A percentile compares a stretch with the other conserved stretches of the same genome.
phyloP scores from a whole-genome alignment of 2,113 vertebrate species.

The Salvelinus fontinalis region DNA sequence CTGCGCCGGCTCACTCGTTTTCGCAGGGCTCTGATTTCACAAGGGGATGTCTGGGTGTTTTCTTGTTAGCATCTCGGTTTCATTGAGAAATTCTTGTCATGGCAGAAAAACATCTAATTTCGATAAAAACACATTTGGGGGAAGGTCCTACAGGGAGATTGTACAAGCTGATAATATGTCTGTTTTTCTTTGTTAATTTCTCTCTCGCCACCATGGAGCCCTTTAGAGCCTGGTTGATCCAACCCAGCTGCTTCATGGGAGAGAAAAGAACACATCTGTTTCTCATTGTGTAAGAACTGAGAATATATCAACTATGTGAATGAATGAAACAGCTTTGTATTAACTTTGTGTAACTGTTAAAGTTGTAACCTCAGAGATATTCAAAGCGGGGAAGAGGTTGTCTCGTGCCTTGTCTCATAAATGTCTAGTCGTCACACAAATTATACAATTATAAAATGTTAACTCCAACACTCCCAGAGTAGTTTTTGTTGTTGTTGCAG shows the following conservation, averaged over 20 bases:
- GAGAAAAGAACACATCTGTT: slow-evolving; percentile 49
- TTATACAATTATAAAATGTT: slow-evolving; percentile 9
- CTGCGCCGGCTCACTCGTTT: slow-evolving; percentile 7
- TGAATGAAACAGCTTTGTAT: slow-evolving; percentile 24
- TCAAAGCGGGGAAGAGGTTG: slow-evolving; percentile 10
- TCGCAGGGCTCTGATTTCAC: slow-evolving; percentile 58
- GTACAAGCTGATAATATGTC: slow-evolving; percentile 50
- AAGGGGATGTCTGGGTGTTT: slow-evolving; percentile 58
- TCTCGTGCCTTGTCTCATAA: slow-evolving; percentile 39
- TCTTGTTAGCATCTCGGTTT: slow-evolving; percentile 57
- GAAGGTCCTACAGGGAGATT: slow-evolving; percentile 42
- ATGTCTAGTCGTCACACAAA: slow-evolving; percentile 18
- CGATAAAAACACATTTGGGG: slow-evolving; percentile 41
- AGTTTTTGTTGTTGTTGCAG: slow-evolving; percentile 7
- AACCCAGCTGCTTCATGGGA: slow-evolving; percentile 40
- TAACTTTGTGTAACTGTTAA: slow-evolving; percentile 17
- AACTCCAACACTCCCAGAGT: slow-evolving; percentile 8
- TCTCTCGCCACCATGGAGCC: slow-evolving; percentile 61
- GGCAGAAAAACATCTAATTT: slow-evolving; percentile 30
- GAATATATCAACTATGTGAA: slow-evolving; percentile 26
- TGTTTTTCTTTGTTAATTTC: background rate
- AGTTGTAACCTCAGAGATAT: slow-evolving; percentile 37
- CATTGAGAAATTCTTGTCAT: slow-evolving; percentile 52
- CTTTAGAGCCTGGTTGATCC: slow-evolving; percentile 61
- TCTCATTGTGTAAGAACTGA: slow-evolving; percentile 33